Conservation (phyloP, 2,797 vertebrate species). For the Chelon auratus region DNA sequence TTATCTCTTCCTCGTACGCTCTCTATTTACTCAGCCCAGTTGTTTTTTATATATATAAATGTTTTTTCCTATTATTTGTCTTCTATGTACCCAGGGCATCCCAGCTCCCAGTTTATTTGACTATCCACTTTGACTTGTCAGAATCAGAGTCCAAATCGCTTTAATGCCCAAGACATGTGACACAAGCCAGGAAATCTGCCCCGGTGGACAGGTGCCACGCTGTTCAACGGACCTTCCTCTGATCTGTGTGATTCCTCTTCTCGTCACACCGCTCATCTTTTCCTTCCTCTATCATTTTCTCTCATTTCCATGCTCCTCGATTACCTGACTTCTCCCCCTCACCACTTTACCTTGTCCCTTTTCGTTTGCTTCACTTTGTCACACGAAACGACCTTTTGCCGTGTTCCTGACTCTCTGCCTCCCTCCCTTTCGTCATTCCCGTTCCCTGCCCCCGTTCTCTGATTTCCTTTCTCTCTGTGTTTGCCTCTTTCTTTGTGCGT, state of each 20-base stretch:
- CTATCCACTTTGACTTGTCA: conserved; percentile 22
- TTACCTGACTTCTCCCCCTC: conserved; percentile 35
- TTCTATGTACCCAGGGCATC: not conserved
- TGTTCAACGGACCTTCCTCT: conserved; percentile 12
- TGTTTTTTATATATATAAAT: not conserved
- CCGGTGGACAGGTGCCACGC: conserved; percentile 11
- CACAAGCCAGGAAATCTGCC: conserved; percentile 25
- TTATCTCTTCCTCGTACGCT: not conserved
- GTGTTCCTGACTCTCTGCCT: conserved; percentile 13
- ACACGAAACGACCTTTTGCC: conserved; percentile 50
- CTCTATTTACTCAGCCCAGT: not conserved
- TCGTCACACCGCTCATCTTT: conserved; percentile 14
- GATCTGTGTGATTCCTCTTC: conserved; percentile 15
- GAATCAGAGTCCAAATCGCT: conserved; percentile 30
- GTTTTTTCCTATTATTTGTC: not conserved
- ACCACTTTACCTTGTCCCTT: conserved; percentile 45
- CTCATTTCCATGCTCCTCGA: conserved; percentile 33
- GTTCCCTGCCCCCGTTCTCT: conserved; percentile 5
- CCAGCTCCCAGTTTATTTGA: conserved; percentile 8
- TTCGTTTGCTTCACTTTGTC: conserved; percentile 45
- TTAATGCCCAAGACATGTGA: conserved; percentile 33
- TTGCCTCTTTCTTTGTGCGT: not conserved
- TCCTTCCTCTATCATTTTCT: conserved; percentile 19
- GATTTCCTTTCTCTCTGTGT: conserved; percentile 22
- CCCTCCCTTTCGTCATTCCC: conserved; percentile 6